Base-by-base conservation (phyloP, 2,888 invertebrate species). In the Scaptomyza flava region DNA sequence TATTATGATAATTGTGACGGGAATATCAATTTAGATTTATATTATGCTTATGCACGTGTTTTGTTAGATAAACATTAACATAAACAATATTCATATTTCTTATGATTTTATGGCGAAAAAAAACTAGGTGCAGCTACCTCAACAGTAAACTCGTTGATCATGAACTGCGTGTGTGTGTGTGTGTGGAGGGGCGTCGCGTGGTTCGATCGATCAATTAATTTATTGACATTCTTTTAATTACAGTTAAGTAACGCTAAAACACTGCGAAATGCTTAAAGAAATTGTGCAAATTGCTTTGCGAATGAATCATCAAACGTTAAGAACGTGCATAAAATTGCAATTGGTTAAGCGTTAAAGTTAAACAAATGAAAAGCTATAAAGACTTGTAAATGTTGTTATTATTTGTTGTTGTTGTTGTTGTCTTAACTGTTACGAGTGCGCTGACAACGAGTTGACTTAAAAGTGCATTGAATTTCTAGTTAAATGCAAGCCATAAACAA, bases 401-500 rank as follows among this genome's bases (percentile, higher is more conserved):
- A 43, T 23, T 33, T 50, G 31, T 38, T 45, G 3, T n/a, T 9
- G 9, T 5, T 33, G 46, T 14, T 11, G 30, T 14, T 30, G 47
- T 60, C 47, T 75, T 84, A 68, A 87, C 87, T 72, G 82, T 73
- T 79, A 81, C 2, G 48, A 59, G 27, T 27, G 27, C 6, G 27
- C 6, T 70, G 51, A 83, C 78, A 67, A 83, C 76, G 67, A 77
- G 69, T 78, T 78, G 78, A 72, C 89, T 83, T 80, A 66, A 76
- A 86, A 86, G 81, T 87, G 87, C 88, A 82, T 82, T 68, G 68
- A 61, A 68, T 70, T 79, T 77, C 76, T 47, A 85, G 63, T 47
- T 68, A 66, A 78, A 81, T 69, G 81, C 79, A 61, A 60, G 61
- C 69, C 52, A 73, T 68, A 78, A 66, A 66, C 56, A 77, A 67